phyloP scores from a whole-genome alignment of 2,113 vertebrate species.

The Lycaon pictus region DNA sequence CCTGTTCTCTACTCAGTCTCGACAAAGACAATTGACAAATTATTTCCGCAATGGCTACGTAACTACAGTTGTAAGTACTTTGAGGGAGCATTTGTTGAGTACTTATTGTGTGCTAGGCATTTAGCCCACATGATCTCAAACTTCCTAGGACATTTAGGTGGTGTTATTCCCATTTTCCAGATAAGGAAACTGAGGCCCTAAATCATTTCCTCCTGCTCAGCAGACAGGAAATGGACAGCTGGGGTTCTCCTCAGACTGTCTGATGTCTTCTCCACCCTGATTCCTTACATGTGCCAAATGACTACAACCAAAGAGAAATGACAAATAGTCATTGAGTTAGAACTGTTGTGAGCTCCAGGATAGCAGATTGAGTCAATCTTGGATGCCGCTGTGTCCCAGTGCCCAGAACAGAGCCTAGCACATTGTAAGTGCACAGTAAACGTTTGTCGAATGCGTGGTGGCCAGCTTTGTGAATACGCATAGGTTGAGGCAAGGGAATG shows the following conservation, averaged over 20 bases:
- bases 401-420: not conserved
- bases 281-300: not conserved
- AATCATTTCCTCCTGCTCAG: not conserved
- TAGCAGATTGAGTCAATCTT: not conserved
- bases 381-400: not conserved
- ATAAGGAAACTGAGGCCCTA: constrained; percentile 25
- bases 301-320: not conserved
- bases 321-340: not conserved
- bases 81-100: constrained; percentile 19
- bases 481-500: not conserved
- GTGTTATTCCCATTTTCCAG: constrained; percentile 26
- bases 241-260: not conserved
- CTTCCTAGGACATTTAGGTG: not conserved
- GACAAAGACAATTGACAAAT: constrained; percentile 10
- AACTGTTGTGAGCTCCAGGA: not conserved
- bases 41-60: not conserved
- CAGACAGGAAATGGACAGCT: not conserved
- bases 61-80: not conserved
- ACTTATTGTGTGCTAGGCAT: not conserved
- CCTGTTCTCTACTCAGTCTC: not conserved
- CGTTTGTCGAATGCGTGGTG: not conserved
- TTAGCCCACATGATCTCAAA: not conserved
- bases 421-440: not conserved
- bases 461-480: not conserved
- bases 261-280: not conserved